Conservation (phyloP, 2,113 vertebrate genomes). For the Podilymbus podiceps region DNA sequence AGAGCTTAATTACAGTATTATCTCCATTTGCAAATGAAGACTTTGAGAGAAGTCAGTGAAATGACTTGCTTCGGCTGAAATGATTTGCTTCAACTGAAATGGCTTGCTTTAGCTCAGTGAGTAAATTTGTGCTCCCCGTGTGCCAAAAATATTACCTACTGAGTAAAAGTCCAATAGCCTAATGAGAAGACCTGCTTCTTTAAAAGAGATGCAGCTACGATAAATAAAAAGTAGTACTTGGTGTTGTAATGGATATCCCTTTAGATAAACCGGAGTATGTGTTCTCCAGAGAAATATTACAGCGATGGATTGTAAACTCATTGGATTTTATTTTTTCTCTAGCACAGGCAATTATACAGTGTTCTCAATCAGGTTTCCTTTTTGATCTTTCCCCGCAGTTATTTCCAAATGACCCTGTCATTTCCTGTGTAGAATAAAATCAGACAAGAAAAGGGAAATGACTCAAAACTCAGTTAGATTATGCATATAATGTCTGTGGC, state of each 20-base stretch:
- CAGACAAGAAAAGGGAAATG: conserved; percentile 57
- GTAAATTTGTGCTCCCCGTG: neutral
- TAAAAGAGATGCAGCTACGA: neutral
- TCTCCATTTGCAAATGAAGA: conserved; percentile 12
- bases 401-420: conserved; percentile 56
- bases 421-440: conserved; percentile 56
- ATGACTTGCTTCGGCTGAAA: neutral
- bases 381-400: conserved; percentile 55
- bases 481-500: conserved; percentile 34
- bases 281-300: conserved; percentile 6
- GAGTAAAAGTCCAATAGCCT: neutral
- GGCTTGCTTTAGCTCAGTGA: neutral
- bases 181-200: neutral
- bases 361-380: conserved; percentile 52
- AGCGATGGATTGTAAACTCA: neutral
- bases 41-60: neutral
- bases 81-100: neutral
- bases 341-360: conserved; percentile 22
- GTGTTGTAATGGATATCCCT: conserved; percentile 6
- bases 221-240: neutral
- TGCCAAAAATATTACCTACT: neutral
- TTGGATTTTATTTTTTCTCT: conserved; percentile 25
- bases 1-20: conserved; percentile 11
- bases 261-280: neutral
- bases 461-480: conserved; percentile 45